Percentiles rank a stretch among this genome's conserved stretches.
phyloP scores from a whole-genome alignment of 2,797 vertebrate genomes.

The Heterohyrax brucei region DNA sequence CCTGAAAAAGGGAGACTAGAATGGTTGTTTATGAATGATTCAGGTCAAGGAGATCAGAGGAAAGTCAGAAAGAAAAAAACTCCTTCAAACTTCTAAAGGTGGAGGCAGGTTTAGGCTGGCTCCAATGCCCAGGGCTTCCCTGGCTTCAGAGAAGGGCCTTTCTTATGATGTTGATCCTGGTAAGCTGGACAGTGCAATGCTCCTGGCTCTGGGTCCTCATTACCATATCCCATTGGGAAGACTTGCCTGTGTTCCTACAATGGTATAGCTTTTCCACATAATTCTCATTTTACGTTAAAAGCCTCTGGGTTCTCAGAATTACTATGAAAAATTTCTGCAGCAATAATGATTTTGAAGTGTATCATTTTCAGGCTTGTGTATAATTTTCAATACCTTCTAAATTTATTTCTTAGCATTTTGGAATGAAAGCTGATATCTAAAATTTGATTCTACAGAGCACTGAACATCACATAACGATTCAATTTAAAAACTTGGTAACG shows the following conservation, averaged over 20 bases:
- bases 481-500: background rate
- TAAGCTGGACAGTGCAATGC: background rate
- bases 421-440: background rate
- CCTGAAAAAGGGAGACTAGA: background rate
- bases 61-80: background rate
- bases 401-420: conserved; percentile 53
- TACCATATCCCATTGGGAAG: background rate
- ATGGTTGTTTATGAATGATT: background rate
- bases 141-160: background rate
- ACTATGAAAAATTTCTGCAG: background rate
- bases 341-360: background rate
- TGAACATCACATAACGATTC: conserved; percentile 13
- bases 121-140: too few relatives aligned
- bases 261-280: background rate
- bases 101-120: background rate
- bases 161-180: background rate
- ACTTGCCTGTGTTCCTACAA: background rate
- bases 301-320: background rate
- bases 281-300: conserved; percentile 43
- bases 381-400: background rate
- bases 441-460: background rate
- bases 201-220: background rate
- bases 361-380: background rate
- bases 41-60: background rate
- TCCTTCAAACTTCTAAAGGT: background rate